Evolutionary conservation across 2,797 vertebrate genomes (phyloP).

Genomic region (Premnoplex brunnescens): DNA sequence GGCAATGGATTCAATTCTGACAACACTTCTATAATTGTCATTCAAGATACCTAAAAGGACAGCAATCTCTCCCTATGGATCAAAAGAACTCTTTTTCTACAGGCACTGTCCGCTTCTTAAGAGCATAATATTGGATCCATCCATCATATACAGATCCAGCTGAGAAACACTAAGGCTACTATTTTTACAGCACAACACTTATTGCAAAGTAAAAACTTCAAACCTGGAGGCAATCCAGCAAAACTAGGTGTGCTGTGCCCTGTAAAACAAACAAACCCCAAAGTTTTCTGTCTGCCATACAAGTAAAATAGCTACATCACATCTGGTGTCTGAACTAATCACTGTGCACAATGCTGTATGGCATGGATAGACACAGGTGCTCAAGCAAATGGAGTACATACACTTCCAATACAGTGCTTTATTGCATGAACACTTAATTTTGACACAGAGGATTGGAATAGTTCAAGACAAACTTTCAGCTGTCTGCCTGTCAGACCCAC

Average conservation of each 20-base stretch:
- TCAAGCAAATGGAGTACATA: background rate
- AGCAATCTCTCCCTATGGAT: background rate
- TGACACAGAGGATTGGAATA: background rate
- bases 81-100: background rate
- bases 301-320: background rate
- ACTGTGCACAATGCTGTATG: background rate
- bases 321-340: background rate
- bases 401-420: background rate
- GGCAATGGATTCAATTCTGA: background rate
- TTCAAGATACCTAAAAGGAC: background rate
- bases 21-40: background rate
- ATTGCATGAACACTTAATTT: background rate
- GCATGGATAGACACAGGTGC: accelerated
- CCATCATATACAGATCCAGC: background rate
- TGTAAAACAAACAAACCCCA: background rate
- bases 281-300: background rate
- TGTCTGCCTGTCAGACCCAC: background rate
- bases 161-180: background rate
- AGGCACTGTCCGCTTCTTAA: background rate
- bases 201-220: background rate
- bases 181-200: background rate
- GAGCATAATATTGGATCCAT: background rate
- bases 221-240: background rate
- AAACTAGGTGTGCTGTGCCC: background rate
- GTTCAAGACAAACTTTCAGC: background rate